These are phyloP conservation scores for Sapayoa aenigma DNA, from an alignment of 2,113 vertebrate species.

Conservation along the genomic window DNA sequence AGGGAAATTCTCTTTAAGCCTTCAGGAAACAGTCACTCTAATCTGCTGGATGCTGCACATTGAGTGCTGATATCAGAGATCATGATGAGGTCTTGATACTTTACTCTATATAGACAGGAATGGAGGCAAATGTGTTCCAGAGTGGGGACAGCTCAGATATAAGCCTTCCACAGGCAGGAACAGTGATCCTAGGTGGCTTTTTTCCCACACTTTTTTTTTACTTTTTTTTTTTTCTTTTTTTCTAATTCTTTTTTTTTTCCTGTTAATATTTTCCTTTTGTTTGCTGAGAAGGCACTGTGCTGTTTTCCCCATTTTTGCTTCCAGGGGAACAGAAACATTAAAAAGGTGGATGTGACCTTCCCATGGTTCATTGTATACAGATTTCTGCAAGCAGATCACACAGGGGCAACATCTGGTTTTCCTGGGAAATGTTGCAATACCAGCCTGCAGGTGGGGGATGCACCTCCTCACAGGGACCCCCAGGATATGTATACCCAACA, in stretches of 20 bases:
- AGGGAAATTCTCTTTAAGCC: not conserved
- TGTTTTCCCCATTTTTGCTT: not conserved
- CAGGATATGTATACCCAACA: not conserved
- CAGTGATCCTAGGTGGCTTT: not conserved
- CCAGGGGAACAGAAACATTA: accelerated
- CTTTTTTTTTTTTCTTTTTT: not conserved
- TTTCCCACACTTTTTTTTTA: accelerated
- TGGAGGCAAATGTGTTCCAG: not conserved
- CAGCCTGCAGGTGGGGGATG: not conserved
- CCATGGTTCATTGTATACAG: not conserved
- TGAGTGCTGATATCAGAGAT: not conserved
- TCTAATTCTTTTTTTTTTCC: not conserved
- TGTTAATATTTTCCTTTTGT: not conserved
- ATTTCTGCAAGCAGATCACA: not conserved
- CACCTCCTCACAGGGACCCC: not conserved
- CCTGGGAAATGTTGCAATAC: not conserved
- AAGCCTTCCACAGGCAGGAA: not conserved
- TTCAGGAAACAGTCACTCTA: not conserved
- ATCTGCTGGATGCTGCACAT: not conserved
- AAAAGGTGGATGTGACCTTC: not conserved
- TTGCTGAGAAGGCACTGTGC: not conserved
- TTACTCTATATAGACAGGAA: not conserved
- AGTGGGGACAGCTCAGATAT: not conserved
- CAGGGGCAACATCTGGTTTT: not conserved
- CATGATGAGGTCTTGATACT: not conserved